Evolutionary conservation across 2,888 invertebrate species (phyloP).

Genomic region (Eilema griseolum): DNA sequence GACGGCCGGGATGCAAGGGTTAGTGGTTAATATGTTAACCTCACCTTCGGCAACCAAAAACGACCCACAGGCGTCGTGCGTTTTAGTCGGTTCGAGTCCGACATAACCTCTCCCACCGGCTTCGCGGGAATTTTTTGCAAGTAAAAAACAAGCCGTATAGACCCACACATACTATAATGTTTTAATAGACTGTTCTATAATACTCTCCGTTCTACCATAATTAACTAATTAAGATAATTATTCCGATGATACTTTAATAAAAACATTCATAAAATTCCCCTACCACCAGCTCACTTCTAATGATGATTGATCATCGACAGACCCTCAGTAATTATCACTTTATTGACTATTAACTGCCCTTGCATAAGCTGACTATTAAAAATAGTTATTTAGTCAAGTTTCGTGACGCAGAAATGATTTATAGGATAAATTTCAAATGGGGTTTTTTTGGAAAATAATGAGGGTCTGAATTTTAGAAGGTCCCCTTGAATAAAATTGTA

Average conservation of each 20-base stretch:
- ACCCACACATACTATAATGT: too few relatives aligned
- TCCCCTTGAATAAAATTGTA: too few relatives aligned
- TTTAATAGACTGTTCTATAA: not conserved
- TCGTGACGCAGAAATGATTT: slow-evolving; percentile 65
- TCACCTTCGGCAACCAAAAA: too few relatives aligned
- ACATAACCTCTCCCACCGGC: too few relatives aligned
- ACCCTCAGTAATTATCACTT: slow-evolving; percentile 69
- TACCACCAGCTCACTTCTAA: slow-evolving; percentile 54
- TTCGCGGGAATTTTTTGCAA: too few relatives aligned
- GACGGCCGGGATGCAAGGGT: too few relatives aligned
- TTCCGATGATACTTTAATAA: slow-evolving; percentile 33
- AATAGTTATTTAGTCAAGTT: slow-evolving; percentile 61
- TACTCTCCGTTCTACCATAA: not conserved
- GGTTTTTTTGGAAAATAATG: slow-evolving; percentile 17
- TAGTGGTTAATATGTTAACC: too few relatives aligned
- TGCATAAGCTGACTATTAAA: slow-evolving; percentile 62
- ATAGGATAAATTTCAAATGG: slow-evolving; percentile 50
- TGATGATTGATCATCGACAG: slow-evolving; percentile 72
- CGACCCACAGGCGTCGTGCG: too few relatives aligned
- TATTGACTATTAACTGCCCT: slow-evolving; percentile 67
- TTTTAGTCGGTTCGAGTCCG: too few relatives aligned
- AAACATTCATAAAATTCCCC: slow-evolving; percentile 29
- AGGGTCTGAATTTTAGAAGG: too few relatives aligned
- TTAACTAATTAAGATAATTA: slow-evolving; percentile 22
- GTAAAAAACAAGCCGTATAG: too few relatives aligned